Percentiles rank a stretch among this genome's conserved stretches.
Conservation (phyloP, 2,113 vertebrate species). For the Silurus asotus region DNA sequence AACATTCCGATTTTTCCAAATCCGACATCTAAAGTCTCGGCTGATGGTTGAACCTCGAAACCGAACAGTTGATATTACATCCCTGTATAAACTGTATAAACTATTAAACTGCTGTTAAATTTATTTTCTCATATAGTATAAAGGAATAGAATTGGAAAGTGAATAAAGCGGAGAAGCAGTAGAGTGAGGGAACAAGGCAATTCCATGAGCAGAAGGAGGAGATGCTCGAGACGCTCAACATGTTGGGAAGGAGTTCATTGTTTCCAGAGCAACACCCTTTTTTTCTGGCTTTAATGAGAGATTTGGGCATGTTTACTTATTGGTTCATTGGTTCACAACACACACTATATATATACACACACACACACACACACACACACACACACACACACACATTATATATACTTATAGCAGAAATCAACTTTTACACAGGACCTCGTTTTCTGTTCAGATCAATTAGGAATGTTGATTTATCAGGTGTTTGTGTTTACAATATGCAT, state of each 20-base stretch:
- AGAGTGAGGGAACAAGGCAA: neutral
- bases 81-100: neutral
- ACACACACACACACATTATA: too few relatives aligned
- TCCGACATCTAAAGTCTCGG: too few relatives aligned
- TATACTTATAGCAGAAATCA: too few relatives aligned
- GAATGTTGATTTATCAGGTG: neutral
- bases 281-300: neutral
- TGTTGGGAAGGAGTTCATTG: slow-evolving; percentile 3
- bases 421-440: too few relatives aligned
- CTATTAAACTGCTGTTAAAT: too few relatives aligned
- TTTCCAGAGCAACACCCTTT: slow-evolving; percentile 12
- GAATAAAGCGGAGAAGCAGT: neutral
- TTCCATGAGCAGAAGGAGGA: slow-evolving; percentile 3
- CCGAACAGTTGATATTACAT: too few relatives aligned
- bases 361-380: too few relatives aligned
- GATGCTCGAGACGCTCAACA: neutral
- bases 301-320: neutral
- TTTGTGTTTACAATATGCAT: neutral
- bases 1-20: too few relatives aligned
- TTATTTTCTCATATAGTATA: too few relatives aligned
- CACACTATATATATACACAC: neutral
- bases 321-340: neutral
- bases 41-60: too few relatives aligned
- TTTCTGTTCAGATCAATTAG: too few relatives aligned
- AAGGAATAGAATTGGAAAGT: neutral